phyloP scores from a whole-genome alignment of 2,113 vertebrate species.

The Malaclemys terrapin region DNA sequence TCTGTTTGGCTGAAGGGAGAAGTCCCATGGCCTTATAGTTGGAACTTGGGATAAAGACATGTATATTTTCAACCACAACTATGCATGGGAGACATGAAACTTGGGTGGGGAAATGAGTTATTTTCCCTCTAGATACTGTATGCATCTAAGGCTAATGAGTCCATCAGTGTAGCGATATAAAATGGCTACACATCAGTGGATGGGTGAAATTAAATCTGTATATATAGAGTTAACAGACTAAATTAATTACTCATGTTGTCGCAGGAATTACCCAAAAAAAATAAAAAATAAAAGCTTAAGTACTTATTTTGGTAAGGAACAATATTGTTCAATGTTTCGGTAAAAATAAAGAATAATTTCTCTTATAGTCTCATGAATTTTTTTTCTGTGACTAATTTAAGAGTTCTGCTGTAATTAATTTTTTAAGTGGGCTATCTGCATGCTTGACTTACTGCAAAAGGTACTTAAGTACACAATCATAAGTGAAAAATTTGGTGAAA shows the following conservation, averaged over 20 bases:
- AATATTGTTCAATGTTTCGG: background rate
- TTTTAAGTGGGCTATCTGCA: background rate
- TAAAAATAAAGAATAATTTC: background rate
- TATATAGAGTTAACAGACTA: background rate
- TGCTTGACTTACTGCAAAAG: background rate
- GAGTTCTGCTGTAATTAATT: background rate
- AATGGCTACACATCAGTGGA: background rate
- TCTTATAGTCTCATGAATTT: background rate
- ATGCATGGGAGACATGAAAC: background rate
- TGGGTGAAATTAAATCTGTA: background rate
- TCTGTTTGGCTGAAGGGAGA: background rate
- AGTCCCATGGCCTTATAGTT: background rate
- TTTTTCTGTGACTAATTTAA: background rate
- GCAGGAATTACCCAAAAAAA: background rate
- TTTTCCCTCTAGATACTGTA: background rate
- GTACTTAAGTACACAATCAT: background rate
- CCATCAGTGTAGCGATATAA: background rate
- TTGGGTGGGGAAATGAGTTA: background rate
- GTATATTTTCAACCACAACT: background rate
- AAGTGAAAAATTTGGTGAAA: slow-evolving; percentile 1
- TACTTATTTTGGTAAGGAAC: background rate
- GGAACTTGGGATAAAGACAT: background rate
- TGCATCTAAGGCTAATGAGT: background rate
- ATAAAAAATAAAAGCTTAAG: background rate
- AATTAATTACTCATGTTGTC: background rate